Percentiles rank a stretch among this genome's conserved stretches.
phyloP scores from a whole-genome alignment of 2,113 vertebrate genomes.

The Aegotheles bennettii region DNA sequence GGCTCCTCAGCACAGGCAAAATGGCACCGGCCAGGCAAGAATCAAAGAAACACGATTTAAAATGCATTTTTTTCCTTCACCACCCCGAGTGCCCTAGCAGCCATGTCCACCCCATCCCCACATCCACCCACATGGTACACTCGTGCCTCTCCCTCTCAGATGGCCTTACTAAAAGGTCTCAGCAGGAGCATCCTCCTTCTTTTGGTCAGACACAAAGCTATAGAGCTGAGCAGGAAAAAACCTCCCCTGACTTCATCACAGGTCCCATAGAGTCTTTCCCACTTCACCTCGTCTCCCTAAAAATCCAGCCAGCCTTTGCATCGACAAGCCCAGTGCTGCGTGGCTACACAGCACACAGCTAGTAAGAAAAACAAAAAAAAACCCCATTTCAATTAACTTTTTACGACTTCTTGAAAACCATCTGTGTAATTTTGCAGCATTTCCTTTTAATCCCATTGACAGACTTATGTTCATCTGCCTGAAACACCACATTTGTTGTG shows the following conservation, averaged over 20 bases:
- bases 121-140: fast-evolving
- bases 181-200: background rate
- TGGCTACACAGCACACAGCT: background rate
- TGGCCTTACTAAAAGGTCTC: background rate
- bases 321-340: background rate
- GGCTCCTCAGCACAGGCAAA: background rate
- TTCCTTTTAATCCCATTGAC: conserved; percentile 42
- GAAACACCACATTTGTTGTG: conserved; percentile 31
- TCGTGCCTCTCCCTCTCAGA: background rate
- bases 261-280: background rate
- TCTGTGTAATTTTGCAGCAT: conserved; percentile 33
- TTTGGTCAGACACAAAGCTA: background rate
- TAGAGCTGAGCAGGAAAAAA: background rate
- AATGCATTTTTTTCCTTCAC: background rate
- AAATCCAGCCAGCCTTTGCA: background rate
- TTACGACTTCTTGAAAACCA: conserved; percentile 58
- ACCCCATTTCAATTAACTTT: conserved; percentile 52
- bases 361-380: background rate
- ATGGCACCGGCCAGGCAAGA: fast-evolving
- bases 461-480: conserved; percentile 54
- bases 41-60: background rate
- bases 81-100: background rate
- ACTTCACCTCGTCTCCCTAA: background rate
- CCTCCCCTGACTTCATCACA: background rate
- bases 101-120: background rate